Conservation (phyloP, 2,888 invertebrate species). For the Celastrina argiolus region DNA sequence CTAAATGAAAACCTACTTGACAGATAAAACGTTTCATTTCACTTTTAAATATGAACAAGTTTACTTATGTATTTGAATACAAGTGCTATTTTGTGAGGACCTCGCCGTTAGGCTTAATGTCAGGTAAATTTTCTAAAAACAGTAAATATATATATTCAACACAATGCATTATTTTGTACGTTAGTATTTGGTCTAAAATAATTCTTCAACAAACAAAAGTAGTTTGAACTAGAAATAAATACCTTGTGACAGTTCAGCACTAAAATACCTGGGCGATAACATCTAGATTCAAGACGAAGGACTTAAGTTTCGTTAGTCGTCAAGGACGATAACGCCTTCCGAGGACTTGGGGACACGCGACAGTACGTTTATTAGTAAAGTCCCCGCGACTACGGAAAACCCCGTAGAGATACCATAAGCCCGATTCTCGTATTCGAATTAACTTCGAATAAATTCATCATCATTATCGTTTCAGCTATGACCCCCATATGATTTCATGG, state of each 20-base stretch:
- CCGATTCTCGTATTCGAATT: too few relatives aligned
- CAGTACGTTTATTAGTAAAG: constrained; percentile 4
- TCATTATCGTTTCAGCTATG: too few relatives aligned
- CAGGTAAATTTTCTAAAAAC: not conserved
- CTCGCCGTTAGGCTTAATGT: not conserved
- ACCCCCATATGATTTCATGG: too few relatives aligned
- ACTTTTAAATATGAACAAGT: too few relatives aligned
- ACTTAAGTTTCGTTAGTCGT: constrained; percentile 1
- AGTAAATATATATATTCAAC: not conserved
- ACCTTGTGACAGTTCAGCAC: not conserved
- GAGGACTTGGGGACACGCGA: not conserved
- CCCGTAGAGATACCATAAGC: not conserved
- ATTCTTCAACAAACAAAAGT: too few relatives aligned
- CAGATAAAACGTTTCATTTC: too few relatives aligned
- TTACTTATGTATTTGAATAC: not conserved
- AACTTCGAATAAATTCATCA: too few relatives aligned
- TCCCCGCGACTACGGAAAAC: too few relatives aligned
- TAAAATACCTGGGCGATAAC: not conserved
- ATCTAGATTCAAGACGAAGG: constrained; percentile 1
- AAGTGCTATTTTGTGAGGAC: not conserved
- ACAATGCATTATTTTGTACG: not conserved
- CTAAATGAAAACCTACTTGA: too few relatives aligned
- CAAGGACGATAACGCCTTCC: constrained; percentile 8
- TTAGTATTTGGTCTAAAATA: not conserved
- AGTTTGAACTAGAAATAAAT: not conserved